Evolutionary conservation across 2,888 invertebrate species (phyloP).

Genomic region (Eupithecia inturbata): DNA sequence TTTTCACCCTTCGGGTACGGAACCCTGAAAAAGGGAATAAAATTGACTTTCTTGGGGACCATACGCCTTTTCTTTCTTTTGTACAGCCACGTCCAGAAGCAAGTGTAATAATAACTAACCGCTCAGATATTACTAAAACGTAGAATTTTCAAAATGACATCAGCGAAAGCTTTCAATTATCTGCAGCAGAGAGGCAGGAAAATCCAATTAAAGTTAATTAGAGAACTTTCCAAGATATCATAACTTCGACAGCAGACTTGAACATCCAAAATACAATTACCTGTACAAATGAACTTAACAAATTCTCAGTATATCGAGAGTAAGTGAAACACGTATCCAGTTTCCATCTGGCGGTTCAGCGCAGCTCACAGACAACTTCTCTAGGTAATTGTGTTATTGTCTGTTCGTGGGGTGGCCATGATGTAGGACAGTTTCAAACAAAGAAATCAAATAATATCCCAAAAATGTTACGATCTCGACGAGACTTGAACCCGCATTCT

Average conservation of each 20-base stretch:
- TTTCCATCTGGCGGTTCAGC: slow-evolving; percentile 37
- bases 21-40: too few species aligned
- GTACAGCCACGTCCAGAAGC: background rate
- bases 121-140: too few species aligned
- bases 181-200: background rate
- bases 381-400: slow-evolving; percentile 44
- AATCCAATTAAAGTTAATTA: slow-evolving; percentile 12
- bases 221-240: slow-evolving; percentile 19
- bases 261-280: slow-evolving; percentile 32
- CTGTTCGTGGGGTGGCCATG: slow-evolving; percentile 34
- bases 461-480: too few species aligned
- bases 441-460: too few species aligned
- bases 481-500: too few species aligned
- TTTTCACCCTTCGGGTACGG: too few species aligned
- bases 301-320: slow-evolving; percentile 34
- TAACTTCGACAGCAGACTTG: slow-evolving; percentile 28
- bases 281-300: slow-evolving; percentile 30
- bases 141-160: background rate
- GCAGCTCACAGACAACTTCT: slow-evolving; percentile 40
- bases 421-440: slow-evolving; percentile 5
- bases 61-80: too few species aligned
- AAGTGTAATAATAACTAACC: background rate
- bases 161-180: background rate
- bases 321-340: slow-evolving; percentile 46
- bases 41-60: too few species aligned